These are phyloP conservation scores for Thera britannica DNA, from an alignment of 2,888 invertebrate genomes.

Conservation along the genomic window DNA sequence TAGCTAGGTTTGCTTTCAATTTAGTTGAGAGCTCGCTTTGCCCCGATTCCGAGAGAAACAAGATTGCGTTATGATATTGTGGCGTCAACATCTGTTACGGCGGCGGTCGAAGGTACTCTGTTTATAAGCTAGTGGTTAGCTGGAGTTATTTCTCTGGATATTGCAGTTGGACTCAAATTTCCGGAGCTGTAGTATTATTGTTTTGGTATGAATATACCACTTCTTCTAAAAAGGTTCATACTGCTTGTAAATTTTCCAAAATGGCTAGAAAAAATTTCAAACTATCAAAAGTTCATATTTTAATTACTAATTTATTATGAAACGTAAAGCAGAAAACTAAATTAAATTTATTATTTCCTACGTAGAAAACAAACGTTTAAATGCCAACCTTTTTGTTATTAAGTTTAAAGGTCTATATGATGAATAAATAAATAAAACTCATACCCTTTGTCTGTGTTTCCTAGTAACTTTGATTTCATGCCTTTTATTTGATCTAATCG, in stretches of 20 bases:
- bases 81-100: conserved; percentile 38
- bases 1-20: conserved; percentile 57
- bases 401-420: too few species aligned
- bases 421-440: too few species aligned
- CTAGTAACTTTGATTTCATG: not conserved
- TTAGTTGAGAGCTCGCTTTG: conserved; percentile 61
- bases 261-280: too few species aligned
- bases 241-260: too few species aligned
- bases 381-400: too few species aligned
- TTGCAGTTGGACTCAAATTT: conserved; percentile 1
- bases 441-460: not conserved
- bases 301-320: too few species aligned
- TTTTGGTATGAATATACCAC: not conserved
- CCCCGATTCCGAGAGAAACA: conserved; percentile 53
- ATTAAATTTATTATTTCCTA: too few species aligned
- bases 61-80: conserved; percentile 43
- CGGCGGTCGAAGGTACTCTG: conserved; percentile 21
- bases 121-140: conserved; percentile 19
- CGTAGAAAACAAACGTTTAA: too few species aligned
- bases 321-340: too few species aligned
- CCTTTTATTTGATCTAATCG: not conserved
- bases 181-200: not conserved
- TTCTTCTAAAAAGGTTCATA: too few species aligned
- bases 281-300: too few species aligned
- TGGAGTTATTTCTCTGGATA: conserved; percentile 15